phyloP scores from a whole-genome alignment of 2,797 vertebrate genomes.

The Okamejei kenojei region DNA sequence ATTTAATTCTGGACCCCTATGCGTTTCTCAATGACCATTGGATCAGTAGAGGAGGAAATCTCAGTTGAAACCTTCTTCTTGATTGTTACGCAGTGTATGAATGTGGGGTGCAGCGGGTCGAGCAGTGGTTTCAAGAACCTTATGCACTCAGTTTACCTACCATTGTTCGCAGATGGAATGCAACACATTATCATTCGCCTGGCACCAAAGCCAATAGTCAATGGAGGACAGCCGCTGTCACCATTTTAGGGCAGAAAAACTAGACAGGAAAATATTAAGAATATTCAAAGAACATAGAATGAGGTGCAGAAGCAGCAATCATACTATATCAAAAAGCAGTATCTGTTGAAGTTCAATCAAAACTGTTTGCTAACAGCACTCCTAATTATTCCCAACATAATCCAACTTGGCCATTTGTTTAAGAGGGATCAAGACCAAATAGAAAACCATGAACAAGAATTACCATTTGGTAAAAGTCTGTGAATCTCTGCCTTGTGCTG shows the following conservation, averaged over 20 bases:
- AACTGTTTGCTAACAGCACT: neutral
- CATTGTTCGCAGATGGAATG: neutral
- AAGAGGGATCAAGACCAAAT: neutral
- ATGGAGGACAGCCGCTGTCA: neutral
- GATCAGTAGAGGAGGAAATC: neutral
- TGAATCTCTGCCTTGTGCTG: neutral
- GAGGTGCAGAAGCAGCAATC: neutral
- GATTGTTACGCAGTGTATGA: neutral
- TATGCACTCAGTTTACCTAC: neutral
- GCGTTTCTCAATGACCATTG: neutral
- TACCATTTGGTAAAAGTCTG: neutral
- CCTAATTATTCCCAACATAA: neutral
- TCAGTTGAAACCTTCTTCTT: neutral
- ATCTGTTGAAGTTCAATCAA: neutral
- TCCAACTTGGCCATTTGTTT: neutral
- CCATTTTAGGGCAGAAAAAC: neutral
- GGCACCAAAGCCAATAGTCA: neutral
- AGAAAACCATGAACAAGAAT: neutral
- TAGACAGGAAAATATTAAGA: neutral
- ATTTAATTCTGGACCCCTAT: neutral
- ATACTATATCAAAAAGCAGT: neutral
- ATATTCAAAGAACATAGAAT: neutral
- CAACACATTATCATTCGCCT: neutral
- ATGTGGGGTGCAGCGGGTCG: neutral
- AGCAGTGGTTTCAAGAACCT: no score